These are phyloP conservation scores for Aphis gossypii DNA, from an alignment of 1,140 invertebrate species.

Conservation along the genomic window DNA sequence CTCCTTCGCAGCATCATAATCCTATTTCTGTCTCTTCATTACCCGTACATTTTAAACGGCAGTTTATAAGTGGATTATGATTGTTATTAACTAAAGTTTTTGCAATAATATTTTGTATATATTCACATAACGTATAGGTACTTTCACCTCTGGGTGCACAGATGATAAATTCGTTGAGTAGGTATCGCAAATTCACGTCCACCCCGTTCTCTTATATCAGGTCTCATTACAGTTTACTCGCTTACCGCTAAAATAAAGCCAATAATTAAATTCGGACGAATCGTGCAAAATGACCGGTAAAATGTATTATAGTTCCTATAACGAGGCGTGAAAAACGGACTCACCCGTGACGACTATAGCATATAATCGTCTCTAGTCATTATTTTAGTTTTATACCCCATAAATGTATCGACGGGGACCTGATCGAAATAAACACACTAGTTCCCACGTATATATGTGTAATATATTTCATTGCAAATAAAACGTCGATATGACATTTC, in stretches of 20 bases:
- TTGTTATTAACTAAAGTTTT: too few relatives aligned
- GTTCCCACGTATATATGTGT: neutral
- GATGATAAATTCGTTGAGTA: neutral
- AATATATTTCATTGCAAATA: slow-evolving; percentile 6
- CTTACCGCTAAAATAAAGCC: neutral
- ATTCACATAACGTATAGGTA: too few relatives aligned
- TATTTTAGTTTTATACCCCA: neutral
- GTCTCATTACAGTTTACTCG: neutral
- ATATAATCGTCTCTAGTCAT: neutral
- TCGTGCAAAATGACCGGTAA: too few relatives aligned
- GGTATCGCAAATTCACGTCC: neutral
- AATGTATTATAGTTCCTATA: too few relatives aligned
- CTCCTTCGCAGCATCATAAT: too few relatives aligned
- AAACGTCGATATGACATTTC: slow-evolving; percentile 7
- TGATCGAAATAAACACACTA: neutral
- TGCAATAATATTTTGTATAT: too few relatives aligned
- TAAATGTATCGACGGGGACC: neutral
- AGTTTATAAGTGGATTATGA: too few relatives aligned
- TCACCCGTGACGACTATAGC: too few relatives aligned
- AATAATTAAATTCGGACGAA: neutral
- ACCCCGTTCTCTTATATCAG: neutral
- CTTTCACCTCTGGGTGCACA: too few relatives aligned
- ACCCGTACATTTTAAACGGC: too few relatives aligned
- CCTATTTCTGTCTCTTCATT: too few relatives aligned
- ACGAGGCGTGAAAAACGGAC: neutral